Conservation (phyloP, 2,113 vertebrate genomes). For the Scartelaos histophorus region DNA sequence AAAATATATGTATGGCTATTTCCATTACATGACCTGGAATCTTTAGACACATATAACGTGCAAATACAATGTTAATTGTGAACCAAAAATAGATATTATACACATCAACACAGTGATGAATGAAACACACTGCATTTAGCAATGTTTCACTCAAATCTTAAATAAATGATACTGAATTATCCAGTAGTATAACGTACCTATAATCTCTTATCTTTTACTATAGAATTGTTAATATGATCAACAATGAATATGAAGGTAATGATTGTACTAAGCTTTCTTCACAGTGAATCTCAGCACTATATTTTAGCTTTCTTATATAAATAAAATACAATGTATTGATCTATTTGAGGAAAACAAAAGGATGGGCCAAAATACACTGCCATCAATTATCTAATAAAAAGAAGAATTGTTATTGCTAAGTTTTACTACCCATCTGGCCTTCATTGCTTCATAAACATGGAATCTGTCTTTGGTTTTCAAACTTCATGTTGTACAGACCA, state of each 20-base stretch:
- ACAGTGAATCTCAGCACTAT: constrained; percentile 20
- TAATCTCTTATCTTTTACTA: background rate
- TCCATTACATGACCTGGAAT: constrained; percentile 50
- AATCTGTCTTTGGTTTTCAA: constrained; percentile 50
- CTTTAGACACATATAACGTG: constrained; percentile 53
- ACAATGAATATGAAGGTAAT: background rate
- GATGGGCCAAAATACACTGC: constrained; percentile 17
- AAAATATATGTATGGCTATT: constrained; percentile 45
- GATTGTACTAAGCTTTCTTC: constrained; percentile 12
- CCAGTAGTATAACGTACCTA: constrained; percentile 8
- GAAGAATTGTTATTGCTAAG: constrained; percentile 55
- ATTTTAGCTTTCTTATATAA: background rate
- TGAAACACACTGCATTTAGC: constrained; percentile 11
- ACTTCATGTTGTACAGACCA: constrained; percentile 25
- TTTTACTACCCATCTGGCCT: constrained; percentile 41
- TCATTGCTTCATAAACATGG: constrained; percentile 33
- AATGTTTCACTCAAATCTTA: constrained; percentile 24
- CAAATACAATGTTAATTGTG: constrained; percentile 25
- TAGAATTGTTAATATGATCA: background rate
- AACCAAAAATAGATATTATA: constrained; percentile 11
- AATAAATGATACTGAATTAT: constrained; percentile 29
- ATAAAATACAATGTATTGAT: constrained; percentile 28
- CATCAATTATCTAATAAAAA: constrained; percentile 23
- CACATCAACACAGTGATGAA: constrained; percentile 10
- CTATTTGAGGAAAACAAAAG: constrained; percentile 25